Conservation (phyloP, 2,797 vertebrate species). For the Aplochiton taeniatus region DNA sequence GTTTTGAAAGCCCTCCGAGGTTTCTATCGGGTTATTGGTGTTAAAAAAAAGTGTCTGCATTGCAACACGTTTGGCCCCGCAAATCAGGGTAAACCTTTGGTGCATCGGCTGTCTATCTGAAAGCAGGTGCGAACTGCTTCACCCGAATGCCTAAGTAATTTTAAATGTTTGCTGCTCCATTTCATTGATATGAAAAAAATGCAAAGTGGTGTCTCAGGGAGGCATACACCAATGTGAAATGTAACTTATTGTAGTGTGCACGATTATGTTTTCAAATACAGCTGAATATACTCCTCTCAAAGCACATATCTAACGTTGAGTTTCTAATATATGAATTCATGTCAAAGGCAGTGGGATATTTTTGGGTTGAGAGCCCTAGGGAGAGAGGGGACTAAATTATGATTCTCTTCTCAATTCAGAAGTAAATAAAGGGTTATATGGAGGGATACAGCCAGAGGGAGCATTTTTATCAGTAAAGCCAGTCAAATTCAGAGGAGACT, state of each 20-base stretch:
- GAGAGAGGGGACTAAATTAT: neutral
- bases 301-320: neutral
- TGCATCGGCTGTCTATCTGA: neutral
- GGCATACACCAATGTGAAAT: too few species aligned
- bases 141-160: neutral
- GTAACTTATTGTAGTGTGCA: too few species aligned
- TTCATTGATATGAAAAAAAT: neutral
- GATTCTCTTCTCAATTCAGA: constrained; percentile 1
- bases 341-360: neutral
- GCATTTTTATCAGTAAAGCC: constrained; percentile 19
- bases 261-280: neutral
- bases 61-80: neutral
- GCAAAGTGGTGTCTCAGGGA: neutral
- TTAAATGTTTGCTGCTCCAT: neutral
- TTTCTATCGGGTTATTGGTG: too few species aligned
- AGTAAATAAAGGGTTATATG: constrained; percentile 12
- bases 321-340: constrained; percentile 4
- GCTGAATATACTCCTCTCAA: neutral
- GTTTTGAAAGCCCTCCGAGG: too few species aligned
- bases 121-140: neutral
- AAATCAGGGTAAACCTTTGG: too few species aligned
- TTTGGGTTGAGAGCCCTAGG: neutral
- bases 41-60: neutral
- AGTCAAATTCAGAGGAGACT: constrained; percentile 7
- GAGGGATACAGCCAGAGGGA: constrained; percentile 3